A percentile compares a stretch with the other conserved stretches of the same genome.
Conservation (phyloP, 1,140 invertebrate genomes). For the Sarcophaga peregrina region DNA sequence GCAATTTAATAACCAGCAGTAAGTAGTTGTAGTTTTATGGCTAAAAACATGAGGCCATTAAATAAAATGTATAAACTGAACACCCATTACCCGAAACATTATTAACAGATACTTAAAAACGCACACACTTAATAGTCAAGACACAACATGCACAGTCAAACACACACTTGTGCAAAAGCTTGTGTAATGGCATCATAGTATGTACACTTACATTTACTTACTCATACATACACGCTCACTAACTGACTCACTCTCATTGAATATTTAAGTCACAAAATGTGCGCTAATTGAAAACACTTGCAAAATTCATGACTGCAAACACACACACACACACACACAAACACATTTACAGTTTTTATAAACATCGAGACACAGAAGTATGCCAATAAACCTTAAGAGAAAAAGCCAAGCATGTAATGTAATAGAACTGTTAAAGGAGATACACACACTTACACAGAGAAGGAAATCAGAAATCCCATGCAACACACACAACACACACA, state of each 20-base stretch:
- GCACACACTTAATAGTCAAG: not conserved
- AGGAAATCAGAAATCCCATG: not conserved
- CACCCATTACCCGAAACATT: not conserved
- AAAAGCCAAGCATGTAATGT: not conserved
- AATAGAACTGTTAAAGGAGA: not conserved
- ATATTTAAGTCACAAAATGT: slow-evolving; percentile 64
- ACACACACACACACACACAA: too few relatives aligned
- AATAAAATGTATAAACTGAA: not conserved
- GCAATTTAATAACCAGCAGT: too few relatives aligned
- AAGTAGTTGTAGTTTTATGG: not conserved
- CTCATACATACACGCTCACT: not conserved
- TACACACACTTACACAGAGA: not conserved
- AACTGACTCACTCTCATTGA: not conserved
- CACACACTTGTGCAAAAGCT: too few relatives aligned
- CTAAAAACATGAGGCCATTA: not conserved
- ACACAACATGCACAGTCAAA: too few relatives aligned
- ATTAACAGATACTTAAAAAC: slow-evolving; percentile 6
- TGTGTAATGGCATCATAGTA: too few relatives aligned
- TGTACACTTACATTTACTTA: not conserved
- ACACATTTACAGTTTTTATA: too few relatives aligned
- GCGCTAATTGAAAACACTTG: slow-evolving; percentile 66
- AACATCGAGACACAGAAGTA: slow-evolving; percentile 21
- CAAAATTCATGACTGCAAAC: slow-evolving; percentile 61
- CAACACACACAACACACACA: not conserved
- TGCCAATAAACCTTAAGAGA: slow-evolving; percentile 32